These are phyloP conservation scores for Ophion obscuratus DNA, from an alignment of 2,888 invertebrate genomes.

Conservation along the genomic window DNA sequence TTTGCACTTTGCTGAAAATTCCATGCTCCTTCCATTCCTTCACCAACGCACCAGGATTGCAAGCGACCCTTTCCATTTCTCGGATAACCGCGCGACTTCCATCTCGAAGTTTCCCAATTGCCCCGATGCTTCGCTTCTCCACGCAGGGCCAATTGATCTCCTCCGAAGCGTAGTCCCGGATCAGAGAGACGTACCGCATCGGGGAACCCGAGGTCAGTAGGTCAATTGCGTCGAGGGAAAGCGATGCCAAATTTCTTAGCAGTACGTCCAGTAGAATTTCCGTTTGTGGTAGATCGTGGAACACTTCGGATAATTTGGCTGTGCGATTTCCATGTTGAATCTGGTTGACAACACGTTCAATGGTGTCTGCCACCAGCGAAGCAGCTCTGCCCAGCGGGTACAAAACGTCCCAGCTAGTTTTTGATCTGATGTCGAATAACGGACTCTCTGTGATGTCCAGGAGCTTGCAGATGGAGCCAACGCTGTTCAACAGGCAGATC, in stretches of 20 bases:
- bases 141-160: conserved; percentile 86
- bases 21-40: conserved; percentile 84
- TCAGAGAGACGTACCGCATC: conserved; percentile 79
- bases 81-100: conserved; percentile 81
- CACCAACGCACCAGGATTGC: conserved; percentile 82
- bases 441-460: conserved; percentile 77
- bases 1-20: conserved; percentile 69
- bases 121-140: conserved; percentile 80
- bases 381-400: conserved; percentile 76
- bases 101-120: conserved; percentile 78
- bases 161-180: conserved; percentile 83
- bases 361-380: conserved; percentile 72
- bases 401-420: conserved; percentile 72
- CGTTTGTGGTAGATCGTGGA: conserved; percentile 76
- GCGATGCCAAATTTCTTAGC: conserved; percentile 74
- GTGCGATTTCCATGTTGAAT: conserved; percentile 72
- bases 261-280: conserved; percentile 72
- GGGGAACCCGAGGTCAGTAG: conserved; percentile 73
- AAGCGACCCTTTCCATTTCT: conserved; percentile 85
- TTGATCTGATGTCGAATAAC: conserved; percentile 73
- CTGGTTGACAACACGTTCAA: conserved; percentile 76
- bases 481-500: conserved; percentile 73
- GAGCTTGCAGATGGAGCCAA: conserved; percentile 79
- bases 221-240: conserved; percentile 75
- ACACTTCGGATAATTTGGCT: conserved; percentile 67